A percentile compares a stretch with the other conserved stretches of the same genome.
Evolutionary conservation across 2,797 vertebrate genomes (phyloP).

Genomic region (Distichodus sexfasciatus): DNA sequence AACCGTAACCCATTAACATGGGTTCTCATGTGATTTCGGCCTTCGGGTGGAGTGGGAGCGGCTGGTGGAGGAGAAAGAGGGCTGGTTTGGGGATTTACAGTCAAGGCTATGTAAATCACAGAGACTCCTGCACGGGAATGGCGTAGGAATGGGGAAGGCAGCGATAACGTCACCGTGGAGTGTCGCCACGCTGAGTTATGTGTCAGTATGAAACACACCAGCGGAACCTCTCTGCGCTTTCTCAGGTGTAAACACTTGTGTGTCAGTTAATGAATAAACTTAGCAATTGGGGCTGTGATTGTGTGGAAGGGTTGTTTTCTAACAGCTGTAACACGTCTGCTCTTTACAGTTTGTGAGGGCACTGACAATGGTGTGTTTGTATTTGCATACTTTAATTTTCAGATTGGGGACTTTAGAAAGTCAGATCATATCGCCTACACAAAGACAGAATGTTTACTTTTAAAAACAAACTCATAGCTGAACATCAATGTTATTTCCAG

Average conservation of each 20-base stretch:
- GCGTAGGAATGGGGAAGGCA: slow-evolving; percentile 36
- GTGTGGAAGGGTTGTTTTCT: not conserved
- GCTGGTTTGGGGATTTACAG: slow-evolving; percentile 21
- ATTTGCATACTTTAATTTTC: slow-evolving; percentile 12
- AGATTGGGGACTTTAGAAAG: not conserved
- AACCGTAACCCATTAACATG: slow-evolving; percentile 2
- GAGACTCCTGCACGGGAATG: slow-evolving; percentile 21
- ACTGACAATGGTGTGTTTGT: not conserved
- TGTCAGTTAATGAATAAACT: slow-evolving; percentile 7
- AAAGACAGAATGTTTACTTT: not conserved
- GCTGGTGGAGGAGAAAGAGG: slow-evolving; percentile 21
- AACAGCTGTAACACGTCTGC: not conserved
- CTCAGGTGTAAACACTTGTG: slow-evolving; percentile 31
- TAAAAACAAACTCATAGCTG: too few relatives aligned
- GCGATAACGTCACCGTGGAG: slow-evolving; percentile 21
- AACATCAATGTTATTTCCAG: too few relatives aligned
- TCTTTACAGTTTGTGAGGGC: not conserved
- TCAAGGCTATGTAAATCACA: slow-evolving; percentile 34
- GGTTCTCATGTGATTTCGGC: not conserved
- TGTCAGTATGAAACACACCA: slow-evolving; percentile 32
- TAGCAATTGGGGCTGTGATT: not conserved
- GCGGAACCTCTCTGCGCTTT: slow-evolving; percentile 35
- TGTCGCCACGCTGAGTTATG: slow-evolving; percentile 30
- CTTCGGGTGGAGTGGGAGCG: slow-evolving; percentile 6
- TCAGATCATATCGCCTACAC: not conserved